Evolutionary conservation across 2,113 vertebrate species (phyloP).

Genomic region (Microtus pennsylvanicus): DNA sequence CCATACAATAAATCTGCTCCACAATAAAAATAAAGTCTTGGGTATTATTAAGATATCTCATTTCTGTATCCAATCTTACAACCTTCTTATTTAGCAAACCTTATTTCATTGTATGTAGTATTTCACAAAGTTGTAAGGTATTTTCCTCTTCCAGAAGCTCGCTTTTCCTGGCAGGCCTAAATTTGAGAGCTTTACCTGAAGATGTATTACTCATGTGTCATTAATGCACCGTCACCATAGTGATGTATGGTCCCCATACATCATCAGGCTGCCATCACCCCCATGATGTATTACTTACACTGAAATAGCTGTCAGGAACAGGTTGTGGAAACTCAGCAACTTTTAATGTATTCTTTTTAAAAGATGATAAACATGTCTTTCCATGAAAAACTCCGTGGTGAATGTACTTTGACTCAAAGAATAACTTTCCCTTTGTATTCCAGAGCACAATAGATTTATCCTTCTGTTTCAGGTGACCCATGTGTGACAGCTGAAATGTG

Average conservation of each 20-base stretch:
- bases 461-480: background rate
- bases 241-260: constrained; percentile 86
- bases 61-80: constrained; percentile 67
- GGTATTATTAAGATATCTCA: constrained; percentile 32
- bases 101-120: constrained; percentile 48
- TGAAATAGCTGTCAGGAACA: constrained; percentile 72
- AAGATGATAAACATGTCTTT: constrained; percentile 65
- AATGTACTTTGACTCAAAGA: constrained; percentile 41
- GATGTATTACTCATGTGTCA: constrained; percentile 86
- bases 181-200: constrained; percentile 83
- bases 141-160: constrained; percentile 71
- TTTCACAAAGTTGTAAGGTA: constrained; percentile 74
- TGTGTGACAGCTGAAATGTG: background rate
- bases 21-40: background rate
- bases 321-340: constrained; percentile 74
- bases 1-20: background rate
- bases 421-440: background rate
- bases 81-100: constrained; percentile 72
- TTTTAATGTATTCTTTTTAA: constrained; percentile 75
- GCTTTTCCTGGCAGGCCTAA: constrained; percentile 73
- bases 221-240: constrained; percentile 70
- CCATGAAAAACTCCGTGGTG: constrained; percentile 37
- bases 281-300: constrained; percentile 81
- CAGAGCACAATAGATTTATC: background rate
- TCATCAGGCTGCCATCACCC: constrained; percentile 82